These are phyloP conservation scores for Epistrophe grossulariae DNA, from an alignment of 2,888 invertebrate genomes.

Conservation along the genomic window DNA sequence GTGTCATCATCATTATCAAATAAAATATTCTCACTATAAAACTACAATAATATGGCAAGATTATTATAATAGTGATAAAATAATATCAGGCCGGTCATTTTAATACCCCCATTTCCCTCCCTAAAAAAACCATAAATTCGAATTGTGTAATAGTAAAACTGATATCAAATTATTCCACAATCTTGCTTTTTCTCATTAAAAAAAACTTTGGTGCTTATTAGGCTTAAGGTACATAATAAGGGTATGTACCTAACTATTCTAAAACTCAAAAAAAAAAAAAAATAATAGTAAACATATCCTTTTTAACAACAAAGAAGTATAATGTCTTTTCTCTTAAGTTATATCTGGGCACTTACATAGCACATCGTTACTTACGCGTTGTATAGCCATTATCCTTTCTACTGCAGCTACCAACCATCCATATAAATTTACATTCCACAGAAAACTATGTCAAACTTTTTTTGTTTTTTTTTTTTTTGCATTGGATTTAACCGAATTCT, in stretches of 20 bases:
- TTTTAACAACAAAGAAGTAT: background rate
- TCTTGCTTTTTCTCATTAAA: too few species aligned
- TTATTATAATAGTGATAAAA: too few species aligned
- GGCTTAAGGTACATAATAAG: too few species aligned
- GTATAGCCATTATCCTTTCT: constrained; percentile 18
- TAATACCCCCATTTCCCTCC: too few species aligned
- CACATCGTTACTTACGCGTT: constrained; percentile 40
- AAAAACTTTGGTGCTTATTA: too few species aligned
- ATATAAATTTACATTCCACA: constrained; percentile 69
- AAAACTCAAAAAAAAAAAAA: background rate
- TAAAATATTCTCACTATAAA: too few species aligned
- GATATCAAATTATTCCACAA: too few species aligned
- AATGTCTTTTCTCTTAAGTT: background rate
- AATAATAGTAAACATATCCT: constrained; percentile 2
- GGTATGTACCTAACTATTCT: background rate
- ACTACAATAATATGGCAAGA: too few species aligned
- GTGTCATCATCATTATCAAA: too few species aligned
- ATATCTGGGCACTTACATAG: background rate
- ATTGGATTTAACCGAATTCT: constrained; percentile 69
- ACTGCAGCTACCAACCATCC: constrained; percentile 49
- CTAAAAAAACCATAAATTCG: too few species aligned
- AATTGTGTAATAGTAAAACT: too few species aligned
- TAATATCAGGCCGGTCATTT: too few species aligned
- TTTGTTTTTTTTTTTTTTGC: constrained; percentile 40
- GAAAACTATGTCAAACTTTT: constrained; percentile 67